Evolutionary conservation across 2,888 invertebrate species (phyloP), one percentile per base, ranked within the genome.

Genomic region (Sarcophaga variegata): DNA sequence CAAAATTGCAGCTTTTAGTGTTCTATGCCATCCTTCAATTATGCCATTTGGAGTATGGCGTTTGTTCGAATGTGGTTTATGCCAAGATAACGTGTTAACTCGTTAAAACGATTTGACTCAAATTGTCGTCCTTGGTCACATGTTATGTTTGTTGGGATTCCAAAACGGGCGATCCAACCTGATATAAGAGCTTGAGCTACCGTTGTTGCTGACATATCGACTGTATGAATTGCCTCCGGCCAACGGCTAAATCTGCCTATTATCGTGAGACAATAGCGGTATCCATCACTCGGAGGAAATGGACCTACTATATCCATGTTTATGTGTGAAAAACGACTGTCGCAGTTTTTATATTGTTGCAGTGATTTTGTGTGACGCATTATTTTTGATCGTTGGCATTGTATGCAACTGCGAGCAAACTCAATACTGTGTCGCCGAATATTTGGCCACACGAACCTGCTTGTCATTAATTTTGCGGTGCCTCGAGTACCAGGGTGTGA

Each of bases 391-490:
- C 64, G 79, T 45, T 79, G 79, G n/a, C 78, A 83, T 17, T 60
- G 25, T 37, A 83, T 27, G 47, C 75, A 81, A 8, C 25, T 54
- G 22, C 64, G 70, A 47, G 49, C 63, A 14, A 69, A 77, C 11
- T 63, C 20, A 2, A 66, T 72, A 5, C 72, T 74, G 17, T 74
- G 49, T 59, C 12, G 4, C 2, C 64, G 37, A 66, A 82, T 91
- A 2, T 90, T 90, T 4, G 87, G 66, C 12, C 70, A 79, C 2
- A 79, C 8, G 60, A 79, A 79, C 11, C 64, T 90, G 88, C 86
- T 90, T 72, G 47, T 71, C 64, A 75, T 79, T 14, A 64, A 25
- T 64, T 75, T 79, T 10, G n/a, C 45, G 0, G 76, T 84, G 27
- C 71, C 59, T 8, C 71, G n/a, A 37, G 69, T 84, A 75, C 63